Conservation (phyloP, 2,113 vertebrate species). For the Cromileptes altivelis region DNA sequence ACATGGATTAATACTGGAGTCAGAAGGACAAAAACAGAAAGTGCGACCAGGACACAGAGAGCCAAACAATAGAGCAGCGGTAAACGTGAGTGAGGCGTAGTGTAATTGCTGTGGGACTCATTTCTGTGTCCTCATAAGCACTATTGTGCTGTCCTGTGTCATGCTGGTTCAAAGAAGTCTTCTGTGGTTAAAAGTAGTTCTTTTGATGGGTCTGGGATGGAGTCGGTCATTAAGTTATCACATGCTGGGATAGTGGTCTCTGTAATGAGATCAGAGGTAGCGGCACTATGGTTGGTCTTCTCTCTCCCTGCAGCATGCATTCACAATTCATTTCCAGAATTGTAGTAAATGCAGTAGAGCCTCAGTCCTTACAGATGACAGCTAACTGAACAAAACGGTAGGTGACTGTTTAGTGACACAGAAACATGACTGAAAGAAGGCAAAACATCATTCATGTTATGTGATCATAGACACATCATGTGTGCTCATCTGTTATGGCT, state of each 20-base stretch:
- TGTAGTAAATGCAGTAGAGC: constrained; percentile 24
- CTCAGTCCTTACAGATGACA: neutral
- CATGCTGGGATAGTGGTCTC: constrained; percentile 55
- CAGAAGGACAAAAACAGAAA: constrained; percentile 43
- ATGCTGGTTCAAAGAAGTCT: constrained; percentile 23
- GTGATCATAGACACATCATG: neutral
- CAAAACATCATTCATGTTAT: neutral
- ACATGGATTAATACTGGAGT: neutral
- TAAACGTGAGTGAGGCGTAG: constrained; percentile 21
- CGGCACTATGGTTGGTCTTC: constrained; percentile 38
- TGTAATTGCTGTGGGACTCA: constrained; percentile 45
- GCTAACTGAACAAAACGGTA: neutral
- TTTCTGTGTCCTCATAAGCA: constrained; percentile 35
- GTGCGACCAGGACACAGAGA: constrained; percentile 1
- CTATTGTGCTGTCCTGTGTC: constrained; percentile 24
- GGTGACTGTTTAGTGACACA: neutral
- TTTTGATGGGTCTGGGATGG: constrained; percentile 45
- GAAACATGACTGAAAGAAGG: neutral
- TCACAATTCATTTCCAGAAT: constrained; percentile 26
- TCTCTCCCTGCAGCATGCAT: constrained; percentile 23
- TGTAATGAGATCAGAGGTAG: constrained; percentile 57
- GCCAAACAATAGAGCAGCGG: neutral
- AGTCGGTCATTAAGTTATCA: constrained; percentile 61
- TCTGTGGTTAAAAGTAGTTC: constrained; percentile 54
- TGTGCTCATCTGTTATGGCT: neutral